Conservation (phyloP, 2,797 vertebrate species). For the Acipenser ruthenus region DNA sequence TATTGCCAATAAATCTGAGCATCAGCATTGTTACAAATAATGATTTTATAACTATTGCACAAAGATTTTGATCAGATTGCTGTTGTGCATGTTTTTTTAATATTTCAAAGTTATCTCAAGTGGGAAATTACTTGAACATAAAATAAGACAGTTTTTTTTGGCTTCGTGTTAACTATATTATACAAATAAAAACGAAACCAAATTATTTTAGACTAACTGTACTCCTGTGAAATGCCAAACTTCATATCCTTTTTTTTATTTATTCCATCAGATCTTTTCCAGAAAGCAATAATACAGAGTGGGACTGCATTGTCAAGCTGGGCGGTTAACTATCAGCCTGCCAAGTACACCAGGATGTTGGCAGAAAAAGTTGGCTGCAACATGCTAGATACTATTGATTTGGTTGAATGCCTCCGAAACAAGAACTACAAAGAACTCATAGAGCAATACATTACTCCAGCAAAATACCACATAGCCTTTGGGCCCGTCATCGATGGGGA, state of each 20-base stretch:
- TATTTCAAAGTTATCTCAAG: no score
- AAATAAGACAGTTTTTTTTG: conserved; percentile 12
- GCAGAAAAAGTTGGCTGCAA: conserved; percentile 89
- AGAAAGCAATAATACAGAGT: conserved; percentile 95
- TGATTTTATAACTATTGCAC: no score
- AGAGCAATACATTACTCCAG: conserved; percentile 82
- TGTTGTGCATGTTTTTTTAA: no score
- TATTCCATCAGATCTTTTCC: conserved; percentile 72
- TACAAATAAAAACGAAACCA: no score
- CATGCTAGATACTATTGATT: conserved; percentile 81
- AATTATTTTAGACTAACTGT: no score
- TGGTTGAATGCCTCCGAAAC: conserved; percentile 86
- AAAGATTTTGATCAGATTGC: no score
- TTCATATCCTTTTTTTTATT: conserved; percentile 25
- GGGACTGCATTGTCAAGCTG: conserved; percentile 93
- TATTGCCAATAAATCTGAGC: no score
- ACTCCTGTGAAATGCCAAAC: background rate
- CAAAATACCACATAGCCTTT: conserved; percentile 93
- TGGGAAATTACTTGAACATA: no score
- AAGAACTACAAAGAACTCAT: conserved; percentile 87
- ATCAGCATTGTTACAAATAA: no score
- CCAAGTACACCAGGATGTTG: conserved; percentile 86
- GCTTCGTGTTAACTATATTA: background rate
- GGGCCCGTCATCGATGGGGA: conserved; percentile 93
- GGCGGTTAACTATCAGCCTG: conserved; percentile 96